Percentiles rank a stretch among this genome's conserved stretches.
phyloP scores from a whole-genome alignment of 1,140 invertebrate species.

The Drosophila sucinea region DNA sequence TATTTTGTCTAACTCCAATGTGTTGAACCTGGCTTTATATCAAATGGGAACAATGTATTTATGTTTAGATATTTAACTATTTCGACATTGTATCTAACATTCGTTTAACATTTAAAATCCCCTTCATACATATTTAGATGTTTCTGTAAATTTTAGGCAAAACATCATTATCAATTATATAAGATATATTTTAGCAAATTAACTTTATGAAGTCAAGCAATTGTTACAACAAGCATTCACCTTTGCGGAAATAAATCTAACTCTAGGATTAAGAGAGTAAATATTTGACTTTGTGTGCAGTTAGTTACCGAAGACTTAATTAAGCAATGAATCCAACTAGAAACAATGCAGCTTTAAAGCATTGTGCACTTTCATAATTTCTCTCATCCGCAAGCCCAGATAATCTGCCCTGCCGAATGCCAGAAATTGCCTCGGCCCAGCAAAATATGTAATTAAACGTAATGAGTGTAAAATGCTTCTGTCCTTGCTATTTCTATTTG shows the following conservation, averaged over 20 bases:
- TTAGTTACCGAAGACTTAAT: conserved; percentile 1
- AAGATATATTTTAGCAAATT: no score
- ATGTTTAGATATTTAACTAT: no score
- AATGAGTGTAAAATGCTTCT: conserved; percentile 73
- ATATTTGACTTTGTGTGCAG: not conserved
- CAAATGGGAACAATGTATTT: no score
- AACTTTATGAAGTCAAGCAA: not conserved
- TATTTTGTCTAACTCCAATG: no score
- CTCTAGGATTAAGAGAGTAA: not conserved
- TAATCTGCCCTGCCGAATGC: conserved; percentile 24
- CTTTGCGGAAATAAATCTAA: not conserved
- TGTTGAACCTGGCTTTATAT: no score
- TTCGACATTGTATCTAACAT: no score
- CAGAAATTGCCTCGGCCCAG: conserved; percentile 33
- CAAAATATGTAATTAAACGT: conserved; percentile 76
- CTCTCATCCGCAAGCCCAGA: conserved; percentile 32
- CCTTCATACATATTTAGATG: no score
- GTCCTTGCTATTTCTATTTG: conserved; percentile 36
- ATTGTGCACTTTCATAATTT: conserved; percentile 45
- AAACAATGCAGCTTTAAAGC: conserved; percentile 28
- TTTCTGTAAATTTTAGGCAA: no score
- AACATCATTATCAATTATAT: no score
- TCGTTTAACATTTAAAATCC: no score
- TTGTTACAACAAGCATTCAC: no score
- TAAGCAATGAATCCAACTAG: conserved; percentile 13